Conservation (phyloP, 2,888 invertebrate genomes). For the Brachyopa scutellaris region DNA sequence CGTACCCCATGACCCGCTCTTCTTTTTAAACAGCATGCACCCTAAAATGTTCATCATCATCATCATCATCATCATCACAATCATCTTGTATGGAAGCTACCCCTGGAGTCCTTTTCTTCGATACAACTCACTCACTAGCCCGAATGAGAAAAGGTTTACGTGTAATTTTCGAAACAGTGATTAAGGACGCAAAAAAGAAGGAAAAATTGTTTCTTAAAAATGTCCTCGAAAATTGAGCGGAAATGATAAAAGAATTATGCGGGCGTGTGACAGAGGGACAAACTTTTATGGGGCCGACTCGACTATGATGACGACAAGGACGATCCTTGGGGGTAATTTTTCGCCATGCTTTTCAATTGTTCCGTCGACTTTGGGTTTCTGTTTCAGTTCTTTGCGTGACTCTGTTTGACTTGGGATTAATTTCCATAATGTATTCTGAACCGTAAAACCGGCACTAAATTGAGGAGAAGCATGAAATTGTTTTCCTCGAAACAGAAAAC, state of each 20-base stretch:
- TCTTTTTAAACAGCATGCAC: neutral
- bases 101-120: neutral
- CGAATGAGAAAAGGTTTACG: conserved; percentile 17
- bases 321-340: conserved; percentile 6
- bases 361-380: conserved; percentile 14
- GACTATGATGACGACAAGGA: too few species aligned
- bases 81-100: too few species aligned
- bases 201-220: neutral
- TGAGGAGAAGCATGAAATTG: conserved; percentile 12
- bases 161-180: conserved; percentile 25
- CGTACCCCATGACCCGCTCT: too few species aligned
- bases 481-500: neutral
- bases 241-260: conserved; percentile 54
- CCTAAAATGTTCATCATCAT: neutral
- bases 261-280: conserved; percentile 17
- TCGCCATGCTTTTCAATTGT: conserved; percentile 25
- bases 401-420: conserved; percentile 40
- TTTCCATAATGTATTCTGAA: conserved; percentile 36
- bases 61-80: too few species aligned
- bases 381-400: neutral
- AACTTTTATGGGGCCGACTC: conserved; percentile 18
- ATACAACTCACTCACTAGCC: neutral
- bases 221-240: conserved; percentile 37
- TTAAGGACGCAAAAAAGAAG: neutral
- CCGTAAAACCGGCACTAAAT: conserved; percentile 7